These are phyloP conservation scores for Hypocryptadius cinnamomeus DNA, from an alignment of 2,113 vertebrate genomes.

Conservation along the genomic window DNA sequence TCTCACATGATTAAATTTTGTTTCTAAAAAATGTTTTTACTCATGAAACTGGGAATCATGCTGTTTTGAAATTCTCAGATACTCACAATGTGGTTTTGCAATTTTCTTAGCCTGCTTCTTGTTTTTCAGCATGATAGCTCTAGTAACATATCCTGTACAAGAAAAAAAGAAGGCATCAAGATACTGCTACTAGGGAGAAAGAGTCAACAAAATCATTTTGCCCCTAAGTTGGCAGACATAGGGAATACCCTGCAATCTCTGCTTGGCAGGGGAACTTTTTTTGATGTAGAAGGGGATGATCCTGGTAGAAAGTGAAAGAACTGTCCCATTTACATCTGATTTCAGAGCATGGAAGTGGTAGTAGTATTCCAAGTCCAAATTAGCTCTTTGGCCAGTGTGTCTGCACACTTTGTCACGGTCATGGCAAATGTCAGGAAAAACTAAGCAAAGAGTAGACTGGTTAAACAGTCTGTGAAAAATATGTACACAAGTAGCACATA, in stretches of 20 bases:
- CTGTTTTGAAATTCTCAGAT: neutral
- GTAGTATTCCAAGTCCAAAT: neutral
- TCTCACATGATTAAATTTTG: neutral
- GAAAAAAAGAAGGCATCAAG: neutral
- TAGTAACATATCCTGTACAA: neutral
- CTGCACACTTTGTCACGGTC: neutral
- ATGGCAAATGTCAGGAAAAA: neutral
- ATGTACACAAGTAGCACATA: neutral
- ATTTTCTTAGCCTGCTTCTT: neutral
- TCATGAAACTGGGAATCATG: neutral
- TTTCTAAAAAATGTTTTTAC: neutral
- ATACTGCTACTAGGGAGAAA: neutral
- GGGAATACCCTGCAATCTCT: neutral
- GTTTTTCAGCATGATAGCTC: neutral
- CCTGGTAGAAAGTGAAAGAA: neutral
- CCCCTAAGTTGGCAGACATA: neutral
- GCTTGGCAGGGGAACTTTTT: neutral
- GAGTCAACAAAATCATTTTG: neutral
- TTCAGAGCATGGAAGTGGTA: neutral
- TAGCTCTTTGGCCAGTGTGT: neutral
- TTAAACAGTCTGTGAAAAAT: neutral
- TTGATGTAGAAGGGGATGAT: neutral
- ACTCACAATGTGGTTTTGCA: neutral
- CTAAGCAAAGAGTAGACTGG: neutral
- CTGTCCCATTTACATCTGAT: neutral